Percentiles rank a stretch among this genome's conserved stretches.
Evolutionary conservation across 2,797 vertebrate species (phyloP).

Genomic region (Mycteria americana): DNA sequence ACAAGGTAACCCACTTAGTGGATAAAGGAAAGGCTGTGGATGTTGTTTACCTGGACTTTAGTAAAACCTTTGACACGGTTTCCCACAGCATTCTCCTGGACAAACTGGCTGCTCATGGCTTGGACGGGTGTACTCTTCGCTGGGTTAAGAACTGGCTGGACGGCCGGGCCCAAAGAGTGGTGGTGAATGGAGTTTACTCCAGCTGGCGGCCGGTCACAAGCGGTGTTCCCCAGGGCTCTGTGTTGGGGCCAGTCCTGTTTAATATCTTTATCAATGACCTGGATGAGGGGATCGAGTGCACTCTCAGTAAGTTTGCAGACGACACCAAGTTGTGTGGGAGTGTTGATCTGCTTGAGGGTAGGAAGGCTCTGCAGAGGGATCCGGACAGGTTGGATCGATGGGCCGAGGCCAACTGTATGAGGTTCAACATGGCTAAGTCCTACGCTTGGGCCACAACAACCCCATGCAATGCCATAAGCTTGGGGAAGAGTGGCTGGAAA

Average conservation of each 20-base stretch:
- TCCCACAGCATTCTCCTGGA: neutral
- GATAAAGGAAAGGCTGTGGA: neutral
- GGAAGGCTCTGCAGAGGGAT: neutral
- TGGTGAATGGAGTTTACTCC: too few species aligned
- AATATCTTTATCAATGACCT: neutral
- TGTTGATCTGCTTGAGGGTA: too few species aligned
- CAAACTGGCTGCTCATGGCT: neutral
- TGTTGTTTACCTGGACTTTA: neutral
- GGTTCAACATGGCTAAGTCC: neutral
- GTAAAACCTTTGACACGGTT: neutral
- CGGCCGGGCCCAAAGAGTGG: too few species aligned
- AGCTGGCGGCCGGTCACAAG: too few species aligned
- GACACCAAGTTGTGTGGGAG: accelerated
- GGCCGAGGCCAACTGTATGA: accelerated
- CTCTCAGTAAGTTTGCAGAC: accelerated
- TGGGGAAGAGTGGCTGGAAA: neutral
- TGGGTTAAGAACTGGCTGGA: neutral
- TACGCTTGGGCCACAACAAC: neutral
- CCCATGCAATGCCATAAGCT: neutral
- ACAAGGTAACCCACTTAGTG: neutral
- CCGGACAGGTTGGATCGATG: neutral
- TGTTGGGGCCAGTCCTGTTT: too few species aligned
- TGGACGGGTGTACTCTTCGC: accelerated
- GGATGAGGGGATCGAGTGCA: accelerated
- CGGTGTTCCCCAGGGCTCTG: too few species aligned